Evolutionary conservation across 1,140 invertebrate species (phyloP).

Genomic region (Zaprionus inermis): DNA sequence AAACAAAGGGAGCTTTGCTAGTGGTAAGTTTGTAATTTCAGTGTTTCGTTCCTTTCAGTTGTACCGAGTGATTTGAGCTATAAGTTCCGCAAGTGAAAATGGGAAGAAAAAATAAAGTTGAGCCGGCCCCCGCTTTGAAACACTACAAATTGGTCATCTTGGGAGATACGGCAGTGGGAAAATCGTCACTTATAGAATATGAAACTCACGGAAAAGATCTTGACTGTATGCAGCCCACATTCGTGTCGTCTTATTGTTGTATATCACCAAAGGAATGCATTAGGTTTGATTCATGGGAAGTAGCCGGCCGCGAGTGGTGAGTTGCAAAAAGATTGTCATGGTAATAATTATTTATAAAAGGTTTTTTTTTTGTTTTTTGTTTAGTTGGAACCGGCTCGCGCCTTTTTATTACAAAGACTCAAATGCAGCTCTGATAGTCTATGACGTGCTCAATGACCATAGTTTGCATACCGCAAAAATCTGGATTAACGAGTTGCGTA

Average conservation of each 20-base stretch:
- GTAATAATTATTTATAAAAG: background rate
- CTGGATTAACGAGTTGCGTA: constrained; percentile 14
- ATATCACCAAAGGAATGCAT: background rate
- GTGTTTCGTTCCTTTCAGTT: background rate
- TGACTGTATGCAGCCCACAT: background rate
- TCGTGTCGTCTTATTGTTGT: constrained; percentile 6
- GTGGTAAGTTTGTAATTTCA: background rate
- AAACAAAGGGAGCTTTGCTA: background rate
- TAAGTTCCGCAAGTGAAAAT: background rate
- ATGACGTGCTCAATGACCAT: constrained; percentile 5
- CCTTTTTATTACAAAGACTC: constrained; percentile 23
- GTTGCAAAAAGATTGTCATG: background rate
- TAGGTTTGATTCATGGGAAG: constrained; percentile 19
- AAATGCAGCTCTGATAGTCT: constrained; percentile 28
- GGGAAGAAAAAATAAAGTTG: background rate
- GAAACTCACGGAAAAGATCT: background rate
- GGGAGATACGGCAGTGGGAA: constrained; percentile 10
- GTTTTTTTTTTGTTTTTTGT: background rate
- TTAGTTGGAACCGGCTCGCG: constrained; percentile 22
- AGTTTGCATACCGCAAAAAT: constrained; percentile 18
- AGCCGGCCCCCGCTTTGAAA: background rate
- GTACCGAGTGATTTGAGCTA: background rate
- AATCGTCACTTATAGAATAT: constrained; percentile 14
- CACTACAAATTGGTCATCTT: constrained; percentile 31
- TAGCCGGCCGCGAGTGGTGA: constrained; percentile 22